phyloP scores from a whole-genome alignment of 2,888 invertebrate genomes.

The Oasisia sp. region DNA sequence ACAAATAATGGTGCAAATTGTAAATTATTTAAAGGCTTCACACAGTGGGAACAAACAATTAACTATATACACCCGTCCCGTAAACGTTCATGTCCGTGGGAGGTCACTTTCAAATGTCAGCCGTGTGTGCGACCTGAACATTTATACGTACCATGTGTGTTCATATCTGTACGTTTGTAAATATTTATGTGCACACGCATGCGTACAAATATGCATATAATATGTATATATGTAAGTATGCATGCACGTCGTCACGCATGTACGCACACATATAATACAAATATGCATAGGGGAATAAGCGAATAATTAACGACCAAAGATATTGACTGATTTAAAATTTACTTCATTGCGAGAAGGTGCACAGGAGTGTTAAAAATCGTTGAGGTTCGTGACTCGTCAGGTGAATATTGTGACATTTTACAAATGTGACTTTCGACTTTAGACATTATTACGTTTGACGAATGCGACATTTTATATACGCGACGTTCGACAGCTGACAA shows the following conservation, averaged over 20 bases:
- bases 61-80: background rate
- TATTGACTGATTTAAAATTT: background rate
- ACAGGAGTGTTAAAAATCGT: background rate
- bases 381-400: background rate
- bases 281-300: background rate
- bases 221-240: background rate
- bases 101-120: background rate
- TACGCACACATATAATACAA: background rate
- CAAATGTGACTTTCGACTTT: background rate
- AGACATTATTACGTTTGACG: constrained; percentile 10
- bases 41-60: background rate
- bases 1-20: background rate
- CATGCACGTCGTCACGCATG: constrained; percentile 4
- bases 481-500: background rate
- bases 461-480: background rate
- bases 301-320: background rate
- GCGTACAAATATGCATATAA: background rate
- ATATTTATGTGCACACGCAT: background rate
- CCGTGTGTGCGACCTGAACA: background rate
- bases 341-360: background rate
- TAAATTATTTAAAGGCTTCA: background rate
- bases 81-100: background rate
- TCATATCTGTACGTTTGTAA: background rate
- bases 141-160: background rate
- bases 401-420: background rate